A percentile compares a stretch with the other conserved stretches of the same genome.
Evolutionary conservation across 2,113 vertebrate genomes (phyloP).

Genomic region (Euleptes europaea): DNA sequence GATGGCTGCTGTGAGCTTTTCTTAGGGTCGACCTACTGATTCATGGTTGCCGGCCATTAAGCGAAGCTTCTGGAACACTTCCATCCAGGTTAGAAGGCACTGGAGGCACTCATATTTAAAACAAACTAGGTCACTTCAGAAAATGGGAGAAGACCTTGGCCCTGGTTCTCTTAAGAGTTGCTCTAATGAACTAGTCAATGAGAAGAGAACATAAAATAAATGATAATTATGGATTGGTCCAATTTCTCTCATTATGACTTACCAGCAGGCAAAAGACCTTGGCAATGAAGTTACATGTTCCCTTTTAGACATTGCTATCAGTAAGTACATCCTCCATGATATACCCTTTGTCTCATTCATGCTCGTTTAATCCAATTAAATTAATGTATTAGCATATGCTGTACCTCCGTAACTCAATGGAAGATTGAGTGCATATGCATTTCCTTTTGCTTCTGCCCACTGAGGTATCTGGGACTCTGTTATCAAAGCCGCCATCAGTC

Average conservation of each 20-base stretch:
- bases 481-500: neutral
- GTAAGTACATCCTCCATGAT: neutral
- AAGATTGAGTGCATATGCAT: neutral
- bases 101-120: neutral
- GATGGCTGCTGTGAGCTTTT: neutral
- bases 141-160: neutral
- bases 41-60: neutral
- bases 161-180: neutral
- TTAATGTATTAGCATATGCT: neutral
- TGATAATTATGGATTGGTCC: neutral
- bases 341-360: neutral
- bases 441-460: neutral
- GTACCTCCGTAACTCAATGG: neutral
- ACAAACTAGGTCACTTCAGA: neutral
- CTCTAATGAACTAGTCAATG: neutral
- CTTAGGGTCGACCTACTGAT: neutral
- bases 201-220: neutral
- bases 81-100: neutral
- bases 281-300: neutral
- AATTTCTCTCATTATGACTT: neutral
- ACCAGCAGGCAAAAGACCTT: neutral
- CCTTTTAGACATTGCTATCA: neutral
- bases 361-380: neutral
- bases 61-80: neutral
- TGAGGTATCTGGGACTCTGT: neutral